A percentile compares a stretch with the other conserved stretches of the same genome.
Conservation (phyloP, 1,140 invertebrate genomes). For the Lepidotrigona ventralis region DNA sequence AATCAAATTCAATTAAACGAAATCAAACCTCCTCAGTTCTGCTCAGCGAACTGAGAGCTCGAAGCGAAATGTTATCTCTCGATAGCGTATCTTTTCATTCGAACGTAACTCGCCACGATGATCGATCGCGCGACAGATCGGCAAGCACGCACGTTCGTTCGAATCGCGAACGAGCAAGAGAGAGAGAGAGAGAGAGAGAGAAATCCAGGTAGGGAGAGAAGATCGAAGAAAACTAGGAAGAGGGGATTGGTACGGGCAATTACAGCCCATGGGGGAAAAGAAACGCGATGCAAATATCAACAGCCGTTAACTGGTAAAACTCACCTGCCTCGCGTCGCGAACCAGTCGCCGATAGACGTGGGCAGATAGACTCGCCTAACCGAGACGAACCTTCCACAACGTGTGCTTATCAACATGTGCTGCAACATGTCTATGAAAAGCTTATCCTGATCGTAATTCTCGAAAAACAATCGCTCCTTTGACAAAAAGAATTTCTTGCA, state of each 20-base stretch:
- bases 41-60: not conserved
- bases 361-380: not conserved
- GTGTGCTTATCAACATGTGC: too few species aligned
- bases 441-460: not conserved
- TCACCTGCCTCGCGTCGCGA: slow-evolving; percentile 25
- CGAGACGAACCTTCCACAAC: not conserved
- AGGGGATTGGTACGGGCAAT: not conserved
- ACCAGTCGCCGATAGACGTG: slow-evolving; percentile 30
- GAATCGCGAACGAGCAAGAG: not conserved
- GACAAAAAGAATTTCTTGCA: too few species aligned
- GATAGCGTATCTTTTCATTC: not conserved
- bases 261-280: not conserved
- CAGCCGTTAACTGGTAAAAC: slow-evolving; percentile 10
- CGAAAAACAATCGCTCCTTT: too few species aligned
- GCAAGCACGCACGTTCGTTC: too few species aligned
- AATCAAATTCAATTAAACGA: too few species aligned
- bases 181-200: not conserved
- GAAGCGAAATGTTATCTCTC: not conserved
- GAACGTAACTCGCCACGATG: not conserved
- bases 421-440: not conserved
- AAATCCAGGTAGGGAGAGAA: too few species aligned
- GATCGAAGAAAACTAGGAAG: not conserved
- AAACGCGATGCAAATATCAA: not conserved
- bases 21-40: not conserved
- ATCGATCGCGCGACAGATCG: not conserved